Base-by-base conservation (phyloP, 2,113 vertebrate species). In the Haplochromis vanheusdeni region DNA sequence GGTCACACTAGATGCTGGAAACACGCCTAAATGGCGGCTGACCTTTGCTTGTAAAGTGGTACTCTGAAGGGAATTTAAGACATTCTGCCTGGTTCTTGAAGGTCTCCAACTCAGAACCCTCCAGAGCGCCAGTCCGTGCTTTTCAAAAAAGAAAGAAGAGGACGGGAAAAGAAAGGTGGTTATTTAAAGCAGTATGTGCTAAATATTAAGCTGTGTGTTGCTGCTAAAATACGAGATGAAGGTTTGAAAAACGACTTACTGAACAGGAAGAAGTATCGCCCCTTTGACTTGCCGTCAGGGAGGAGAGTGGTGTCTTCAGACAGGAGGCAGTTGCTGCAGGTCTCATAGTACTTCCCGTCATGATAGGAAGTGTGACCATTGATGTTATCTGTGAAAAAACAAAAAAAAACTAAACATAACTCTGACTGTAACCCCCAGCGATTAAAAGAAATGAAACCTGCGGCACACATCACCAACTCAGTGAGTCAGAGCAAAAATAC, bases 281-380 rank as follows among this genome's bases (percentile, higher is more conserved):
- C 95, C 81, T 93, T 95, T 9, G 94, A 88, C 47, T 92, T 89
- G 68, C 94, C 91, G 2, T 95, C 94, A 3, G 94, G 93, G 8
- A 96, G 92, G 33, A 95, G 45, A 31, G 91, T 94, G 52, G 93
- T 95, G 91, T 96, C 95, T 83, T 95, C 94, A 5, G 95, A 96
- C 68, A 96, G 86, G 4, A 96, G 93, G 42, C 95, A 96, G 85
- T 95, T 93, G 1, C 85, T 10, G 21, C 95, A 96, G 5, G 94
- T 94, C 85, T 94, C 93, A 8, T 95, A 96, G 84, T 94, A 96
- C 51, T 95, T 96, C 19, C 94, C 95, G 28, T 95, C 95, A 9
- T 96, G 95, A 70, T 95, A 96, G 23, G 94, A 96, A 65, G 94
- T 95, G 89, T 95, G 94, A 68, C 94, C 94, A 4, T 95, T 92